These are phyloP conservation scores for Dasypus novemcinctus DNA, from an alignment of 2,113 vertebrate species.

Conservation along the genomic window DNA sequence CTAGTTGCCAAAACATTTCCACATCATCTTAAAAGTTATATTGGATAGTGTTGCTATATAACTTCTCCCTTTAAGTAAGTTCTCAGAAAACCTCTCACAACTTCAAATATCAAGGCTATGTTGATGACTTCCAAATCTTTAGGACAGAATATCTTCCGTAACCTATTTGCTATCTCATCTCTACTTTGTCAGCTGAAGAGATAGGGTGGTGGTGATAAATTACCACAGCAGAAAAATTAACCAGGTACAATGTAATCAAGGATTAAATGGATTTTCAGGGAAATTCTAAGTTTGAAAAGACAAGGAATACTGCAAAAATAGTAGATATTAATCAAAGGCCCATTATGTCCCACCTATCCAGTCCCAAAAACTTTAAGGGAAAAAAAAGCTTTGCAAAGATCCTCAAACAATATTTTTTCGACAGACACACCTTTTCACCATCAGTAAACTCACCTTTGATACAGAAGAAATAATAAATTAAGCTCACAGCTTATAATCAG, in stretches of 20 bases:
- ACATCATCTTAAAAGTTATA: background rate
- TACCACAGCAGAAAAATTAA: background rate
- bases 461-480: background rate
- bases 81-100: background rate
- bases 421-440: background rate
- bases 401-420: background rate
- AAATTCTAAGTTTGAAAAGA: background rate
- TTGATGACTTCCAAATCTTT: background rate
- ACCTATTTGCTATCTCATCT: background rate
- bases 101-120: background rate
- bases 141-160: background rate
- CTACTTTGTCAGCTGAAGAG: background rate
- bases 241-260: background rate
- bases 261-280: background rate
- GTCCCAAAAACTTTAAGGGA: background rate
- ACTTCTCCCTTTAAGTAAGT: background rate
- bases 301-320: background rate
- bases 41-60: background rate
- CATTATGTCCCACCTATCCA: background rate
- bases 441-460: conserved; percentile 16
- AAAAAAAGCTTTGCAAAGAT: background rate
- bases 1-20: background rate
- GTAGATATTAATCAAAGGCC: background rate
- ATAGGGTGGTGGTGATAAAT: background rate
- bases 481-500: background rate